Base-by-base conservation (phyloP, 2,113 vertebrate genomes). In the Reinhardtius hippoglossoides region DNA sequence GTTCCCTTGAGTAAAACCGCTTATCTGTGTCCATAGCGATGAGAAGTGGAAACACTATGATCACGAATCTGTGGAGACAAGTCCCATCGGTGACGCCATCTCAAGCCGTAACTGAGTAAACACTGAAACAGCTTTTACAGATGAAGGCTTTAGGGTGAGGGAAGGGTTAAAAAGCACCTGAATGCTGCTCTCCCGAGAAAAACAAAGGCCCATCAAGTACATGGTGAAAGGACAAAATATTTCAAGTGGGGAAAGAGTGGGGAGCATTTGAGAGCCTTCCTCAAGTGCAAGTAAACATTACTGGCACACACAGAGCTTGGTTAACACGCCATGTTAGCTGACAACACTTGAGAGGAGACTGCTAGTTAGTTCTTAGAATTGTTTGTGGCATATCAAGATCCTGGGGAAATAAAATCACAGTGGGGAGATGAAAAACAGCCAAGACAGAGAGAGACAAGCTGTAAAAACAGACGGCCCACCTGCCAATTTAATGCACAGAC, bases 21-120 rank as follows among this genome's bases (percentile, higher is more conserved):
- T 70, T 40, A 54, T 67, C 52, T 56, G 78, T 57, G 46, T 71
- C 70, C 61, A 78, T 46, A 3, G 67, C 46, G 46, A 78, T 75
- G 71, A 77, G 40, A 76, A 68, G 50, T 62, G 37, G 27, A 84
- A 86, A 74, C 59, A 54, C 46, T 55, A 13, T 24, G 35, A 65
- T 71, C 16, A 10, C 31, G 40, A 71, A 80, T 85, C 67, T 91
- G 88, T 69, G 71, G 59, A 81, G 86, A 86, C 89, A 85, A 64
- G 85, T 73, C 76, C 37, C 56, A 63, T 18, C 31, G 35, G 20
- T 86, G 81, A 71, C 42, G 13, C 5, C 57, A 74, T 55, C 35
- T 24, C 56, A 52, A 23, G 20, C 15, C 61, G 59, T 26, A 40
- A 65, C 26, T 27, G 74, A 65, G 55, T 35, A 50, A 69, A 71